Evolutionary conservation across 2,888 invertebrate genomes (phyloP).

Genomic region (Archaeoteleia sp.): DNA sequence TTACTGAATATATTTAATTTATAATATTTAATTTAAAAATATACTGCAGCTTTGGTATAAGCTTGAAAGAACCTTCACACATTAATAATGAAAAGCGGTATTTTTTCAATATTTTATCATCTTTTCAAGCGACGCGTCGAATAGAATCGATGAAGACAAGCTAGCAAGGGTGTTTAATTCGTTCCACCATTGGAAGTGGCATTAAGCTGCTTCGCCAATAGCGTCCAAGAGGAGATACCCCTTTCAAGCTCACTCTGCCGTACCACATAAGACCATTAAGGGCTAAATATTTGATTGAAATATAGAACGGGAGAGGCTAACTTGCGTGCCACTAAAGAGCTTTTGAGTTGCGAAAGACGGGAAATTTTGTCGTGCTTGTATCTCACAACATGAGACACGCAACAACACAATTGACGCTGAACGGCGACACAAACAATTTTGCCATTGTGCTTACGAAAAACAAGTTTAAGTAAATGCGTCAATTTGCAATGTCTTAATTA

Average conservation of each 20-base stretch:
- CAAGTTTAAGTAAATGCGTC: neutral
- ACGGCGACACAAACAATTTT: constrained; percentile 7
- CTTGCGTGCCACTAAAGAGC: constrained; percentile 67
- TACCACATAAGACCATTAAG: constrained; percentile 64
- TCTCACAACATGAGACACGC: constrained; percentile 38
- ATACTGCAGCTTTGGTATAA: too few relatives aligned
- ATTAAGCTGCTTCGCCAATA: constrained; percentile 61
- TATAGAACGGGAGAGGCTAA: constrained; percentile 60
- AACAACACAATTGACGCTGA: constrained; percentile 8
- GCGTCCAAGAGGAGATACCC: constrained; percentile 55
- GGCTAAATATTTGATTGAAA: constrained; percentile 70
- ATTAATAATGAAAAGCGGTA: constrained; percentile 17
- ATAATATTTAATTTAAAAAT: too few relatives aligned
- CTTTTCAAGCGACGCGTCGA: constrained; percentile 27
- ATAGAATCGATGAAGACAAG: constrained; percentile 44
- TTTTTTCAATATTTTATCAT: constrained; percentile 27
- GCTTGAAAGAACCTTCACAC: too few relatives aligned
- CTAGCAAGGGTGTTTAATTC: constrained; percentile 60
- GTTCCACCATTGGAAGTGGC: constrained; percentile 60
- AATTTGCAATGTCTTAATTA: neutral
- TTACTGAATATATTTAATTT: too few relatives aligned
- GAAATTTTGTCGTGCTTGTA: constrained; percentile 41
- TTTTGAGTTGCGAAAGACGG: constrained; percentile 40
- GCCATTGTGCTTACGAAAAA: neutral
- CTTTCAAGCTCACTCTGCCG: constrained; percentile 58